phyloP scores from a whole-genome alignment of 2,888 invertebrate species.

The Empis stercorea region DNA sequence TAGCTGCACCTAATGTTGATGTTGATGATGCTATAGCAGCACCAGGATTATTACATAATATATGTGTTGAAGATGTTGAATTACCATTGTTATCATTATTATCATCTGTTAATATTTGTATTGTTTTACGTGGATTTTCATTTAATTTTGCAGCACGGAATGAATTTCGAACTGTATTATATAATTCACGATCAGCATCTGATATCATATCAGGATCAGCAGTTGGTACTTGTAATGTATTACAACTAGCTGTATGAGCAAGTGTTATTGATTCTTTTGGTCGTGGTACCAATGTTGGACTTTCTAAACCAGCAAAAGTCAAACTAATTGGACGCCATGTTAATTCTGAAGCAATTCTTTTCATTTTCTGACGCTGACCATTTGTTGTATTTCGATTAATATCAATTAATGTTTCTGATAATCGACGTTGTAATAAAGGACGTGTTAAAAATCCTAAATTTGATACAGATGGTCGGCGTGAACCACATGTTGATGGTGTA shows the following conservation, averaged over 20 bases:
- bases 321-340: slow-evolving; percentile 38
- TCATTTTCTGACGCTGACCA: slow-evolving; percentile 25
- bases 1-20: slow-evolving; percentile 7
- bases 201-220: slow-evolving; percentile 32
- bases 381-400: slow-evolving; percentile 28
- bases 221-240: slow-evolving; percentile 46
- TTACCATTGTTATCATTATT: neutral
- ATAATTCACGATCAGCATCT: slow-evolving; percentile 29
- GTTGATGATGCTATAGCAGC: slow-evolving; percentile 8
- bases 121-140: slow-evolving; percentile 8
- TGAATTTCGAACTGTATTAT: slow-evolving; percentile 18
- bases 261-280: slow-evolving; percentile 32
- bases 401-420: slow-evolving; percentile 44
- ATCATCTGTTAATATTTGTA: too few species aligned
- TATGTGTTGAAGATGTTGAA: neutral
- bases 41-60: neutral
- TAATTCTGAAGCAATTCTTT: slow-evolving; percentile 39
- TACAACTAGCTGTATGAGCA: slow-evolving; percentile 53
- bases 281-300: slow-evolving; percentile 11
- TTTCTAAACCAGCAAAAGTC: slow-evolving; percentile 23
- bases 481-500: slow-evolving; percentile 65
- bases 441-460: slow-evolving; percentile 40
- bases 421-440: slow-evolving; percentile 40
- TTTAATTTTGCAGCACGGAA: slow-evolving; percentile 12
- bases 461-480: slow-evolving; percentile 57